These are phyloP conservation scores for Phragmatobia fuliginosa DNA, from an alignment of 2,888 invertebrate genomes.

Conservation along the genomic window DNA sequence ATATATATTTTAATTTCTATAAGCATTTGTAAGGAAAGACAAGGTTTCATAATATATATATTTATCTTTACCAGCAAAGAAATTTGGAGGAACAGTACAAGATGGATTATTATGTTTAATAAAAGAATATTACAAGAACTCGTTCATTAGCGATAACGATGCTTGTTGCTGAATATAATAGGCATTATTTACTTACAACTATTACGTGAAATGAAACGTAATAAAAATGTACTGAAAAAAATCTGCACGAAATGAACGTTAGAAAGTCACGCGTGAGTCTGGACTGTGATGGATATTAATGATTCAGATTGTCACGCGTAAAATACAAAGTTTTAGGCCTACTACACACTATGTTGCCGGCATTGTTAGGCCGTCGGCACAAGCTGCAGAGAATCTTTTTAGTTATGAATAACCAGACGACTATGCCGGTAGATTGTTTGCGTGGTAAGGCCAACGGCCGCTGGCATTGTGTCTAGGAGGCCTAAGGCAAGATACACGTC, in stretches of 20 bases:
- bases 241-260: neutral
- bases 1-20: neutral
- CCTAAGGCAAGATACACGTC: too few species aligned
- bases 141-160: constrained; percentile 20
- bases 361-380: too few species aligned
- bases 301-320: constrained; percentile 1
- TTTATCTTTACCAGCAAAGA: neutral
- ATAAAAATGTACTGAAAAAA: neutral
- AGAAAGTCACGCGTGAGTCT: neutral
- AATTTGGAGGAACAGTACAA: neutral
- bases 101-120: constrained; percentile 1
- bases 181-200: constrained; percentile 2
- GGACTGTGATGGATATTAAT: constrained; percentile 8
- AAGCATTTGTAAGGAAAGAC: neutral
- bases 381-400: too few species aligned
- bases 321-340: neutral
- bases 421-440: too few species aligned
- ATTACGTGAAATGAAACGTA: neutral
- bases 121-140: constrained; percentile 14
- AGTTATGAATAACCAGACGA: too few species aligned
- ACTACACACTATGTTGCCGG: too few species aligned
- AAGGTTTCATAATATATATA: neutral
- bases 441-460: too few species aligned
- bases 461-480: too few species aligned
- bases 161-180: constrained; percentile 15